Base-by-base conservation (phyloP, 2,797 vertebrate species). In the Protosalanx chinensis region DNA sequence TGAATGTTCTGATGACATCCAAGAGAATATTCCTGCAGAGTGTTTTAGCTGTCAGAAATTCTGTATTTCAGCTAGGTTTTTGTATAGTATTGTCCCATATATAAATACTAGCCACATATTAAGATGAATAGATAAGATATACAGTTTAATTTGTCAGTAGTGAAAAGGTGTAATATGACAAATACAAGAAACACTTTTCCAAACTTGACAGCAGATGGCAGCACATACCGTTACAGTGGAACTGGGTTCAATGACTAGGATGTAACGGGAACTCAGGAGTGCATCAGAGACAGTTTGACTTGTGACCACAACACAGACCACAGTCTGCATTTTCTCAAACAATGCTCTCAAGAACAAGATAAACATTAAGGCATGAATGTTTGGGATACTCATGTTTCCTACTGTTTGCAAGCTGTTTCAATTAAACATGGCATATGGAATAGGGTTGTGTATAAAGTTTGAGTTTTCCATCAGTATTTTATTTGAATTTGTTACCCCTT, bases 151-250 rank as follows among this genome's bases (percentile, higher is more conserved):
- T 58, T 27, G 23, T n/a, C n/a, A 6, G n/a, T 4, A 10, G 15
- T 12, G 8, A n/a, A 7, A 46, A 3, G 3, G 37, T 41, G 37
- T 46, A 8, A 46, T 3, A 46, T 46, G 2, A 13, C 10, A 46
- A 46, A 46, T 46, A 46, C 13, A 46, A 46, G 41, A 3, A 46
- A 1, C 23, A 27, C 49, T 6, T 37, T 29, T 72, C 58, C 87
- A 73, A 56, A 33, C 51, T 15, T 10, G 64, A 74, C 90, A 88
- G 83, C 81, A 90, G 90, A 68, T 85, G 87, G 88, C 74, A 69
- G 77, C 71, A 81, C 72, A 84, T 18, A 4, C 63, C 75, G 74
- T 61, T 23, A 49, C 13, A 75, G 75, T 68, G 27, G 2, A 6
- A 65, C 12, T 46, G 18, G 51, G 51, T 7, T 18, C 3, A n/a